Evolutionary conservation across 1,140 invertebrate genomes (phyloP).

Genomic region (Drosophila funebris): DNA sequence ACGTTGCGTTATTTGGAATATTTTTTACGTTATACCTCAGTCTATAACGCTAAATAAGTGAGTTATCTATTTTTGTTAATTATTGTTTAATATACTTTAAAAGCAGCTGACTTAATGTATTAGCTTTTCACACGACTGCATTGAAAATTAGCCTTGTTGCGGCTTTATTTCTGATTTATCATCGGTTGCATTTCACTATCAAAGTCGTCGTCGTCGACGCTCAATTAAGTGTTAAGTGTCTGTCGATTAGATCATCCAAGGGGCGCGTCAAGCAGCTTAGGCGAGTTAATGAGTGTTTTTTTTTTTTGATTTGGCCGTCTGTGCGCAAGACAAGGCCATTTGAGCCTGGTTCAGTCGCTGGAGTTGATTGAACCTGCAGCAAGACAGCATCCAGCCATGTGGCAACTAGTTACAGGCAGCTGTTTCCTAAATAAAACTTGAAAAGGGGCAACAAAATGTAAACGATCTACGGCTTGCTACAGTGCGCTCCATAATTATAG

Average conservation of each 20-base stretch:
- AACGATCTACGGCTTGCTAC: constrained; percentile 15
- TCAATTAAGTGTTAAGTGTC: constrained; percentile 63
- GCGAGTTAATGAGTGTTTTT: constrained; percentile 42
- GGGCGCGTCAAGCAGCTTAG: constrained; percentile 54
- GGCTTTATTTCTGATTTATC: constrained; percentile 45
- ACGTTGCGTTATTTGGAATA: constrained; percentile 55
- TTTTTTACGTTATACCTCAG: constrained; percentile 73
- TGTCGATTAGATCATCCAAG: constrained; percentile 59
- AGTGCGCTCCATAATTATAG: constrained; percentile 28
- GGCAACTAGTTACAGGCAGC: constrained; percentile 34
- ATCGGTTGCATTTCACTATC: constrained; percentile 40
- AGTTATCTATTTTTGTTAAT: constrained; percentile 29
- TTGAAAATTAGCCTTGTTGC: constrained; percentile 19
- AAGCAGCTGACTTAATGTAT: background rate
- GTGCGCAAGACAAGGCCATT: constrained; percentile 47
- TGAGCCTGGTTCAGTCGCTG: constrained; percentile 18
- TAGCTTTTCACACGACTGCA: constrained; percentile 13
- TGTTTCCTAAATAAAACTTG: constrained; percentile 24
- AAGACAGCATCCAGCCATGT: constrained; percentile 41
- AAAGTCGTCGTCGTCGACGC: constrained; percentile 10
- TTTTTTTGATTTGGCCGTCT: constrained; percentile 3
- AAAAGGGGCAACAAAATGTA: constrained; percentile 21
- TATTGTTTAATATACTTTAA: background rate
- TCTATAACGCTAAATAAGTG: constrained; percentile 75
- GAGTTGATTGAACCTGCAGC: constrained; percentile 61